Evolutionary conservation across 1,140 invertebrate species (phyloP), one percentile per base, ranked within the genome.

Genomic region (Psix sp.): DNA sequence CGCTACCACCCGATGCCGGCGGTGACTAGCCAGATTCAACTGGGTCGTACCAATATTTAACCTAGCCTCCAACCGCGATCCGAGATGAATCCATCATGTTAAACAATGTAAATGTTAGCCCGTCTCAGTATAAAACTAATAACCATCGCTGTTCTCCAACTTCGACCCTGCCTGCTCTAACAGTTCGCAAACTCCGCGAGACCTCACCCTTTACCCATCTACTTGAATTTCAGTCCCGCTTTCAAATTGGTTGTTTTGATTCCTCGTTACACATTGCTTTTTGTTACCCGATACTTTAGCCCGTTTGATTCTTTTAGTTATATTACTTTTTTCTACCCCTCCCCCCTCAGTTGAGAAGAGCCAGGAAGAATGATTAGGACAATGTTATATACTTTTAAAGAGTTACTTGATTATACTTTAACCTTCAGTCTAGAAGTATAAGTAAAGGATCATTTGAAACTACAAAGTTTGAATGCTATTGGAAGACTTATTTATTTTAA

Each of bases 81-180:
- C 76, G 79, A 82, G 82, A 85, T 84, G 82, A 86, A 86, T 86
- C 83, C 82, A 85, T 87, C 82, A 79, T 79, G 82, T 86, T 86
- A 82, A 86, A 87, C 82, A 86, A 86, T 86, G 84, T 82, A 86
- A 87, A 87, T 85, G 84, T 85, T 87, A 81, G 80, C 80, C 77
- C 77, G 78, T 82, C 79, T 82, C 81, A 77, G 80, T 79, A 82
- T 81, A 83, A 86, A 84, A 86, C 81, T 85, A 81, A 86, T 84
- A 86, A 84, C 79, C 81, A 80, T 80, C 17, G 45, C 38, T 74
- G 74, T 78, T 75, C 73, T 76, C 75, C 56, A 76, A 67, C 76
- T 67, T 68, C 66, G 65, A 66, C 73, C 67, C 76, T 70, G 52
- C 62, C 59, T 60, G 54, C 20, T 43, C 17, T 45, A 45, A 39